Percentiles rank a stretch among this genome's conserved stretches.
Conservation (phyloP, 1,140 invertebrate species). For the Cotesia typhae region DNA sequence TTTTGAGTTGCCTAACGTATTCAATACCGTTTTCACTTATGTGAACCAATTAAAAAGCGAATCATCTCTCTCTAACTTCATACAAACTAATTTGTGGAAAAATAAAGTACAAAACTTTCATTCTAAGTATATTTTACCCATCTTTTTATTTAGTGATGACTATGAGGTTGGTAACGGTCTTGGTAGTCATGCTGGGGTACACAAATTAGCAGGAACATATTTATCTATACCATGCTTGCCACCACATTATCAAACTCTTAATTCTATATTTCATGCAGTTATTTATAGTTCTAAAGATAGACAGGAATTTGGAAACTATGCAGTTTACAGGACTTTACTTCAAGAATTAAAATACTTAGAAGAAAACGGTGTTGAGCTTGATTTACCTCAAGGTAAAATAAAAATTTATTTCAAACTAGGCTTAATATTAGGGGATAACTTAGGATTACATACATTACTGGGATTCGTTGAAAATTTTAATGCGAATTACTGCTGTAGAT, state of each 20-base stretch:
- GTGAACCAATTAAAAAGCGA: conserved; percentile 25
- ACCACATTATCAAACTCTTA: conserved; percentile 28
- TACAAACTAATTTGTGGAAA: conserved; percentile 37
- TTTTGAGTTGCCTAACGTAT: conserved; percentile 25
- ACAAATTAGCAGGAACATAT: conserved; percentile 42
- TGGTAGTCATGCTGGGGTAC: conserved; percentile 39
- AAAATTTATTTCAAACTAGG: conserved; percentile 28
- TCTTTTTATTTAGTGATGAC: conserved; percentile 44
- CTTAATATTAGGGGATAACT: not conserved
- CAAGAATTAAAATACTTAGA: conserved; percentile 37
- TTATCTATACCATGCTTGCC: conserved; percentile 42
- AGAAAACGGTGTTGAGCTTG: conserved; percentile 27
- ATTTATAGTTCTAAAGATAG: conserved; percentile 41
- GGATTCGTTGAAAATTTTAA: conserved; percentile 14
- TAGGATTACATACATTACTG: not conserved
- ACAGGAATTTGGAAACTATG: conserved; percentile 37
- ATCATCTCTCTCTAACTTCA: conserved; percentile 37
- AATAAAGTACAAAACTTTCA: conserved; percentile 8
- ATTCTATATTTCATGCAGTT: conserved; percentile 40
- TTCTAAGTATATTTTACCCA: conserved; percentile 34
- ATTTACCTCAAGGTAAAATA: conserved; percentile 4
- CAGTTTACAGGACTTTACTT: conserved; percentile 38
- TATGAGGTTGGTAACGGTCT: conserved; percentile 44
- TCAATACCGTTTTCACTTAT: not conserved
- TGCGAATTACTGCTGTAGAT: not conserved